These are phyloP conservation scores for Crenuchus spilurus DNA, from an alignment of 2,797 vertebrate species.

Conservation along the genomic window DNA sequence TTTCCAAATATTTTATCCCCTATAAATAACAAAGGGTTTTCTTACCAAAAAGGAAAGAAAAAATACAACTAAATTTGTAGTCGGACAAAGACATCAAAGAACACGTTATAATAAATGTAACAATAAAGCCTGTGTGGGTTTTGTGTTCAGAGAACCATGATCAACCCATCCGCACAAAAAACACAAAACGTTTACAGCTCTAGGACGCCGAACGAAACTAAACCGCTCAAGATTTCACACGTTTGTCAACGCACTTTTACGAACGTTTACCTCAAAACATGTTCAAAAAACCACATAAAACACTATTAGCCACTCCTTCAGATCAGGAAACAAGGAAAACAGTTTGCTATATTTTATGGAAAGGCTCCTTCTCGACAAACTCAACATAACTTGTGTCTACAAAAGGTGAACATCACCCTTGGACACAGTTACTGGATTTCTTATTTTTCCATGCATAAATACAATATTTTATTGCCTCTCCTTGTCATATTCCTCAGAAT, in stretches of 20 bases:
- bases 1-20: constrained; percentile 61
- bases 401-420: constrained; percentile 51
- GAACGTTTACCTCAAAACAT: constrained; percentile 35
- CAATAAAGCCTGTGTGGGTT: constrained; percentile 89
- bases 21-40: constrained; percentile 89
- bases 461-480: constrained; percentile 79
- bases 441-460: constrained; percentile 50
- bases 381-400: constrained; percentile 22
- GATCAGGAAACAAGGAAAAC: constrained; percentile 17
- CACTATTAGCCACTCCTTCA: background rate
- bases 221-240: constrained; percentile 32
- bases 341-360: constrained; percentile 37
- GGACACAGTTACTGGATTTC: constrained; percentile 34
- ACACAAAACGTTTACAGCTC: constrained; percentile 32
- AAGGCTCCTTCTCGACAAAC: constrained; percentile 33
- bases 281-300: constrained; percentile 39
- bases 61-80: constrained; percentile 39
- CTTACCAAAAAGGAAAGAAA: constrained; percentile 35
- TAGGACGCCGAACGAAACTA: constrained; percentile 40
- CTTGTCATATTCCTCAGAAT: constrained; percentile 69
- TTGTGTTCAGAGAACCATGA: constrained; percentile 78
- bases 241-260: constrained; percentile 33
- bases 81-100: constrained; percentile 85
- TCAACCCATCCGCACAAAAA: constrained; percentile 77
- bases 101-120: constrained; percentile 84